Percentiles rank a stretch among this genome's conserved stretches.
Conservation (phyloP, 2,888 invertebrate genomes). For the Cybosia mesomella region DNA sequence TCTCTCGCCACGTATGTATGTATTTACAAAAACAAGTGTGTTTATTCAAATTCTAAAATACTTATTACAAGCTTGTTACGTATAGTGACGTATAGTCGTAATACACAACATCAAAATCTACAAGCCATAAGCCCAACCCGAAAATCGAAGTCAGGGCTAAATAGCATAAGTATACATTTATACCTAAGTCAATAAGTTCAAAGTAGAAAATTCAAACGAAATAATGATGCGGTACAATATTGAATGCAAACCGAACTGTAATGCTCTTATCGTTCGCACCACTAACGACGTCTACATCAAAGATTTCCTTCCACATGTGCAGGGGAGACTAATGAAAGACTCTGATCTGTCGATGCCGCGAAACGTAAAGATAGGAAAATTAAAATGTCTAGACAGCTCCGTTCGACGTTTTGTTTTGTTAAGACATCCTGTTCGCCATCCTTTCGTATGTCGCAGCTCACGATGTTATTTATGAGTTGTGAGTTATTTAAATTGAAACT, state of each 20-base stretch:
- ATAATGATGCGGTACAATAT: slow-evolving; percentile 60
- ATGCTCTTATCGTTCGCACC: slow-evolving; percentile 70
- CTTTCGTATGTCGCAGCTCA: slow-evolving; percentile 53
- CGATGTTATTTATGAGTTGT: slow-evolving; percentile 58
- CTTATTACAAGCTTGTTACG: no score
- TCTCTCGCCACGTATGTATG: no score
- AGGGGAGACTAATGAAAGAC: slow-evolving; percentile 76
- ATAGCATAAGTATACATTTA: not conserved
- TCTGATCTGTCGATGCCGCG: slow-evolving; percentile 75
- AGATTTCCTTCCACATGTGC: slow-evolving; percentile 79
- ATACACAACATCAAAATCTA: not conserved
- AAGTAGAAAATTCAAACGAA: slow-evolving; percentile 41
- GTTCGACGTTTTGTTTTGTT: slow-evolving; percentile 73
- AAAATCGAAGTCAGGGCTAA: not conserved
- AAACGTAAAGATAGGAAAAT: slow-evolving; percentile 83
- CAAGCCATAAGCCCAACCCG: not conserved
- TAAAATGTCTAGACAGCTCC: slow-evolving; percentile 84
- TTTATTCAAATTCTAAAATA: no score
- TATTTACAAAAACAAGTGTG: no score
- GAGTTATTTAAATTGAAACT: slow-evolving; percentile 62
- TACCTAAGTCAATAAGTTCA: not conserved
- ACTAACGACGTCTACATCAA: slow-evolving; percentile 81
- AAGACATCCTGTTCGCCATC: slow-evolving; percentile 55
- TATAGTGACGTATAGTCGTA: no score
- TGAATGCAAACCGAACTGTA: slow-evolving; percentile 59